Evolutionary conservation across 1,140 invertebrate genomes (phyloP).

Genomic region (Zophobas atratus): DNA sequence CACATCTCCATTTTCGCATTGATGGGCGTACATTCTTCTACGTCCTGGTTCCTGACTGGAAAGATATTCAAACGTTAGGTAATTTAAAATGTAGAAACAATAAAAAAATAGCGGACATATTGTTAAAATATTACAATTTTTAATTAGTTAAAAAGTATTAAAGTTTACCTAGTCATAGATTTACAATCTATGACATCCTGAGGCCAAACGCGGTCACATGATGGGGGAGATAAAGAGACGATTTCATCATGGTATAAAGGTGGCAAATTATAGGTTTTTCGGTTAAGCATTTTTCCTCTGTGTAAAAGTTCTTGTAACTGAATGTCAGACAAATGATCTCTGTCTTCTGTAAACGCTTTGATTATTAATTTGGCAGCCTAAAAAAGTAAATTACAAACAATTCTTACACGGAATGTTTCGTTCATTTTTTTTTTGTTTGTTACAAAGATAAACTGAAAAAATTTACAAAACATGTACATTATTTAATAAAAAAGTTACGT

Average conservation of each 20-base stretch:
- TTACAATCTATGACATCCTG: conserved; percentile 21
- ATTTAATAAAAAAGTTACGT: too few species aligned
- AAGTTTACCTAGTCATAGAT: conserved; percentile 45
- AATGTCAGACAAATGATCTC: conserved; percentile 43
- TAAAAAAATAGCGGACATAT: too few species aligned
- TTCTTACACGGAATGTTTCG: too few species aligned
- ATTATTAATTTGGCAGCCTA: conserved; percentile 50
- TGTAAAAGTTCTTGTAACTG: conserved; percentile 41
- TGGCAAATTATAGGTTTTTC: conserved; percentile 47
- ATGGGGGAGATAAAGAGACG: conserved; percentile 11
- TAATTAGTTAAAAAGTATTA: conserved; percentile 4
- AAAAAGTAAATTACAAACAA: conserved; percentile 16
- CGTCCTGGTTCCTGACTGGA: conserved; percentile 49
- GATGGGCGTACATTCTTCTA: conserved; percentile 52
- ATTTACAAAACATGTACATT: too few species aligned
- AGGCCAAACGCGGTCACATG: conserved; percentile 39
- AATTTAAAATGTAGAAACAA: neutral
- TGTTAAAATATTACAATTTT: neutral
- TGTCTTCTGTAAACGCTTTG: conserved; percentile 47
- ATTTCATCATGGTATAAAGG: conserved; percentile 45
- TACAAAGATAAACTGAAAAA: too few species aligned
- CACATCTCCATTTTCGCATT: conserved; percentile 46
- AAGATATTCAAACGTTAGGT: conserved; percentile 8
- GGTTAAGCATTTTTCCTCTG: conserved; percentile 49
- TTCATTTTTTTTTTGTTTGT: too few species aligned